Base-by-base conservation (phyloP, 1,140 invertebrate genomes). In the Araneus ventricosus region DNA sequence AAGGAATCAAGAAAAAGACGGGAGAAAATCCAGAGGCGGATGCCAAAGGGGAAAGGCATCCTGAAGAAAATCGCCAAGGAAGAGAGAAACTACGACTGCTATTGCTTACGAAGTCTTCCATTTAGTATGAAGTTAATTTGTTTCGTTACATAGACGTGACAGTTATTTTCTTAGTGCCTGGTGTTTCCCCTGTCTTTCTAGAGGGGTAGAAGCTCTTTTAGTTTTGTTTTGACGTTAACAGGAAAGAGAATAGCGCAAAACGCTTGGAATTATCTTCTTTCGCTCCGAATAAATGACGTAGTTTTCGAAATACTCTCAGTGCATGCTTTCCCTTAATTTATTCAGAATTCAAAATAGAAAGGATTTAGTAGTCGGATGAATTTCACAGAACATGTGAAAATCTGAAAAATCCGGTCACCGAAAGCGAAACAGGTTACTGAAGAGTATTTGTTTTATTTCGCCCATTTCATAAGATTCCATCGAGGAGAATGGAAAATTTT, bases 41-140 rank as follows among this genome's bases (percentile, higher is more conserved):
- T 41, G 37, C 41, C 39, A 82, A 82, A 52, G 27, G 41, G 80
- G 41, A 39, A 82, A 82, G 39, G n/a, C 80, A 5, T 82, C n/a
- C 45, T 45, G 39, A 45, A 82, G 39, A 45, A 87, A 87, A 59
- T 6, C 37, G 57, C 57, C 7, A 24, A 30, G 20, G 37, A 61
- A 7, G 20, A 24, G 22, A 84, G 52, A 84, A 45, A 57, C 39
- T 14, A 27, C 82, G 3, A 27, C 24, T 84, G n/a, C 41, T 14
- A 84, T 5, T n/a, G 20, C 41, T 30, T 45, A 30, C 20, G 22
- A 61, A 61, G 85, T 39, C 85, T 87, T 87, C 57, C 85, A 87
- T 87, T 87, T 87, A 87, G 85, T 61, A 87, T 87, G 85, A 57
- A 87, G 85, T 87, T 87, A 87, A 87, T 87, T 87, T 87, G 85